A percentile compares a stretch with the other conserved stretches of the same genome.
Conservation (phyloP, 2,888 invertebrate genomes). For the Coremacera marginata region DNA sequence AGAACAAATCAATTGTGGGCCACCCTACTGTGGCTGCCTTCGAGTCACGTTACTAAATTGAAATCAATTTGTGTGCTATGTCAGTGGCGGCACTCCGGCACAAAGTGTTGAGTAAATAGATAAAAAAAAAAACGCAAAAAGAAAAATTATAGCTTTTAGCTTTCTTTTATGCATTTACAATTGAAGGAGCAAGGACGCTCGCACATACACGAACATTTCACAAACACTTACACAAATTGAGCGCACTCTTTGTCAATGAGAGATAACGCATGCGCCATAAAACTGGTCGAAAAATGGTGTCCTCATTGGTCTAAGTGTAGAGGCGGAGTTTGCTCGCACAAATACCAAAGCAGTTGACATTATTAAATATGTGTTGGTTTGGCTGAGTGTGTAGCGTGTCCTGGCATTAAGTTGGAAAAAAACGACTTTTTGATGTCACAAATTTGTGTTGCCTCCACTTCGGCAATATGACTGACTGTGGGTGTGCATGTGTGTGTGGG, state of each 20-base stretch:
- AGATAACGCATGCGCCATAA: conserved; percentile 25
- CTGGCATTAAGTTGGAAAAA: conserved; percentile 60
- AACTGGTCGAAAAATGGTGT: conserved; percentile 50
- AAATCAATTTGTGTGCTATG: conserved; percentile 31
- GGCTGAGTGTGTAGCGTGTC: conserved; percentile 44
- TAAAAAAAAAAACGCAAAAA: conserved; percentile 9
- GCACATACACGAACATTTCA: neutral
- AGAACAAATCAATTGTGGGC: neutral
- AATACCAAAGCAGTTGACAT: conserved; percentile 24
- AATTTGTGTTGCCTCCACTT: conserved; percentile 56
- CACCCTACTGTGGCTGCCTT: conserved; percentile 10
- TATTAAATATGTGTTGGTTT: conserved; percentile 7
- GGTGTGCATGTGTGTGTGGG: conserved; percentile 32
- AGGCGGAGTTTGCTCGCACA: conserved; percentile 28
- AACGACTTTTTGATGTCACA: conserved; percentile 68
- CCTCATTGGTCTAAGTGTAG: conserved; percentile 1
- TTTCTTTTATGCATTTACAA: conserved; percentile 20
- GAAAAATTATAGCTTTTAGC: conserved; percentile 26
- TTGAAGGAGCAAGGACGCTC: neutral
- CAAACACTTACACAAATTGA: neutral
- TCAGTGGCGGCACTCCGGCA: neutral
- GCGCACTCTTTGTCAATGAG: neutral
- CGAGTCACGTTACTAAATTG: conserved; percentile 30
- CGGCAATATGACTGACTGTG: conserved; percentile 35
- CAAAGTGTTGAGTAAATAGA: neutral